Conservation (phyloP, 1,140 invertebrate species). For the Achatina immaculata region DNA sequence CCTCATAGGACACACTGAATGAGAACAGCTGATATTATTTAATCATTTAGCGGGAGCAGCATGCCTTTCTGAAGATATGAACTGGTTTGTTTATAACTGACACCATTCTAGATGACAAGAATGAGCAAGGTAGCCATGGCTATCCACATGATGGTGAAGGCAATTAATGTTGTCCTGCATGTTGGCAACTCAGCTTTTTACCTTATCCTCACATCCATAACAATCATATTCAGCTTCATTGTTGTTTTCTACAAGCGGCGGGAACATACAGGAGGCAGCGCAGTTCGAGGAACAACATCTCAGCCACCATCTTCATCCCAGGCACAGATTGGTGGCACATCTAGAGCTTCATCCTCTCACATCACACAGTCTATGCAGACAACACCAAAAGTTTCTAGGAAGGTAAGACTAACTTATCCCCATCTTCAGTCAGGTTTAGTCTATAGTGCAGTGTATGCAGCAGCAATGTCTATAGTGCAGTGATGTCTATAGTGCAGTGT, state of each 20-base stretch:
- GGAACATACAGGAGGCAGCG: slow-evolving; percentile 46
- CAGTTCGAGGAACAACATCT: slow-evolving; percentile 37
- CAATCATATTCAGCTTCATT: slow-evolving; percentile 42
- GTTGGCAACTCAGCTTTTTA: slow-evolving; percentile 10
- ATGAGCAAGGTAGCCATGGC: not conserved
- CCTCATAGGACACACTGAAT: too few relatives aligned
- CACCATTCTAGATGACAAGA: too few relatives aligned
- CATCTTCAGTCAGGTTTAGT: too few relatives aligned
- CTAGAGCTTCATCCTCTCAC: slow-evolving; percentile 49
- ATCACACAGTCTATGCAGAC: slow-evolving; percentile 49
- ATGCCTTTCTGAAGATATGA: too few relatives aligned
- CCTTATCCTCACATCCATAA: slow-evolving; percentile 42
- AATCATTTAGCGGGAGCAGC: too few relatives aligned
- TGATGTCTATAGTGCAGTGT: too few relatives aligned
- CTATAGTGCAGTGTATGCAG: too few relatives aligned
- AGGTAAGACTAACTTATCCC: slow-evolving; percentile 55
- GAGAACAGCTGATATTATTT: too few relatives aligned
- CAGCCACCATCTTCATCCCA: not conserved
- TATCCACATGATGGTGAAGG: not conserved
- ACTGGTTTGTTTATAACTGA: too few relatives aligned
- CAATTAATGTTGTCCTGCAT: not conserved
- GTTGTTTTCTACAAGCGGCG: slow-evolving; percentile 58
- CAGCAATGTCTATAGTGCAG: too few relatives aligned
- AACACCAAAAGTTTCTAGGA: slow-evolving; percentile 56
- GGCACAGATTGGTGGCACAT: not conserved